phyloP scores from a whole-genome alignment of 2,113 vertebrate species.

The Propithecus coquereli region DNA sequence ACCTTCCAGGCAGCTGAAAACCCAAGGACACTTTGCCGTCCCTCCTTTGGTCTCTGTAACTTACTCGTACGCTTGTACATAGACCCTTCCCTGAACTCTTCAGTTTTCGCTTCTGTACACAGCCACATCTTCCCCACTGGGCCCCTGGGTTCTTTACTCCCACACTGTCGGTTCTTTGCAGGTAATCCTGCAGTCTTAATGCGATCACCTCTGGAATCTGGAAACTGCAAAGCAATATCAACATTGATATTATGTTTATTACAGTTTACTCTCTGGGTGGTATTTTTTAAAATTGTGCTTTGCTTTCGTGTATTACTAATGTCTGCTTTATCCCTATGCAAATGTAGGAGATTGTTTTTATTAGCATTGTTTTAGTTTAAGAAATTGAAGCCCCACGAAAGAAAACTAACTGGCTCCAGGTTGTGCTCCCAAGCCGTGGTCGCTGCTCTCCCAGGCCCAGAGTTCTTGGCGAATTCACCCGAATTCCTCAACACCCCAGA shows the following conservation, averaged over 20 bases:
- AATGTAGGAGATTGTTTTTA: not conserved
- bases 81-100: not conserved
- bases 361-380: not conserved
- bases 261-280: not conserved
- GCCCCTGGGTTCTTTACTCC: not conserved
- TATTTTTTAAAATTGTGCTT: not conserved
- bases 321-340: not conserved
- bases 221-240: not conserved
- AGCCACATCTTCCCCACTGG: not conserved
- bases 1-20: not conserved
- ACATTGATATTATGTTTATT: not conserved
- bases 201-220: not conserved
- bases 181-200: not conserved
- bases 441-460: accelerated
- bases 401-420: not conserved
- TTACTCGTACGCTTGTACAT: not conserved
- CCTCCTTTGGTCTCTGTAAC: not conserved
- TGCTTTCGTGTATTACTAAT: not conserved
- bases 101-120: not conserved
- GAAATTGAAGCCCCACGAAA: not conserved
- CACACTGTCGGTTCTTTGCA: not conserved
- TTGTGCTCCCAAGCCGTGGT: accelerated
- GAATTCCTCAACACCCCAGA: not conserved
- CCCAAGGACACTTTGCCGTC: not conserved
- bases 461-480: not conserved